These are phyloP conservation scores for Hartigia nigra DNA, from an alignment of 2,888 invertebrate genomes.

Conservation along the genomic window DNA sequence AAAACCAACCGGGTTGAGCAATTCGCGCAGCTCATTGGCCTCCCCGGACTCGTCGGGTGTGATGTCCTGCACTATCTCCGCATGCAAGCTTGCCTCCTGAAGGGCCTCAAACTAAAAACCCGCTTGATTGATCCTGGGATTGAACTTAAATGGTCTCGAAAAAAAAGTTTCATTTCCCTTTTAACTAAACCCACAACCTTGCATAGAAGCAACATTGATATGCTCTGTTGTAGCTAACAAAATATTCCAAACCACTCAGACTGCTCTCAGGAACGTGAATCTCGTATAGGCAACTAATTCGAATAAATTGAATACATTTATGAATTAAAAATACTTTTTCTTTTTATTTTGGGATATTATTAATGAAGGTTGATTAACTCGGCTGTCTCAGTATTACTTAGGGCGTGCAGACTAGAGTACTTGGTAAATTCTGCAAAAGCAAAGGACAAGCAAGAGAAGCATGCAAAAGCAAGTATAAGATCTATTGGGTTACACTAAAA, in stretches of 20 bases:
- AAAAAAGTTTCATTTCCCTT: slow-evolving; percentile 9
- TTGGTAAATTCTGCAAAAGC: background rate
- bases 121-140: slow-evolving; percentile 38
- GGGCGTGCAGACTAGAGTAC: background rate
- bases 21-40: slow-evolving; percentile 60
- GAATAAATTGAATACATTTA: background rate
- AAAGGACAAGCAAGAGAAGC: background rate
- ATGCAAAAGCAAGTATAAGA: background rate
- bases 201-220: slow-evolving; percentile 5
- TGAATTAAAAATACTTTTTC: background rate
- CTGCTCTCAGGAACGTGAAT: background rate
- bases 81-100: slow-evolving; percentile 63
- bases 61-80: slow-evolving; percentile 55
- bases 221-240: background rate
- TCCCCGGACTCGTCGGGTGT: slow-evolving; percentile 56
- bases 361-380: background rate
- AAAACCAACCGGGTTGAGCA: slow-evolving; percentile 62
- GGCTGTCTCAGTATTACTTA: background rate
- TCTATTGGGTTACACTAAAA: slow-evolving; percentile 1
- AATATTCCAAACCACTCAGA: background rate
- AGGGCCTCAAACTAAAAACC: slow-evolving; percentile 64
- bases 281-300: background rate
- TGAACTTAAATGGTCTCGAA: slow-evolving; percentile 4
- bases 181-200: slow-evolving; percentile 19
- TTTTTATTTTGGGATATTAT: background rate